Evolutionary conservation across 30 jellyfish, hydroid and myxozoan genomes (phyloP), one percentile per base, ranked within the genome.

Genomic region (Pelagia noctiluca): DNA sequence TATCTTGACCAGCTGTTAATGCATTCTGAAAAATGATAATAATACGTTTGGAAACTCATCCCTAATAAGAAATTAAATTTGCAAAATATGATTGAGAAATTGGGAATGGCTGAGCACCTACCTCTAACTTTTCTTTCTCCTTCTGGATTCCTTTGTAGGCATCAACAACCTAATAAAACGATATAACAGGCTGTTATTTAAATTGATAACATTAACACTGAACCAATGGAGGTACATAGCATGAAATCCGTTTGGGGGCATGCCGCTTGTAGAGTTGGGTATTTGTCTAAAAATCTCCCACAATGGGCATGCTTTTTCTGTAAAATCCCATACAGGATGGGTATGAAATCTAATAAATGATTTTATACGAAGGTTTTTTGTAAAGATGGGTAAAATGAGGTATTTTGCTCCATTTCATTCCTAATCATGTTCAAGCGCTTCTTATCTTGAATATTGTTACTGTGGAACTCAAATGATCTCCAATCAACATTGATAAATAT

Each of bases 101-200:
- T 0, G 11, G 7, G 48, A 22, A 80, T 65, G 68, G 5, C 19
- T 34, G 3, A 46, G 29, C 32, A 26, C 69, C 13, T 70, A 92
- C 98, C 96, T 93, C 98, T 13, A 93, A 83, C 75, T 93, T 93
- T 71, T 93, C 98, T 50, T 93, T 93, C 25, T 93, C 98, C 64
- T 93, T 93, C 35, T 93, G 98, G 22, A 89, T 28, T 22, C 87
- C 91, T 63, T 93, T 93, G 80, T 93, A 93, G 33, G 98, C 97
- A 93, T 88, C 97, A 75, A 93, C 98, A 62, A 93, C 94, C 98
- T 91, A 50, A 2, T 32, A 35, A 35, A 34, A 24, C 68, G 35
- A 21, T 26, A 47, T 53, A 52, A 30, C 4, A 1, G 34, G 22
- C 21, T 3, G 31, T 2, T 2, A 26, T 68, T 0, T 8, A 21